Base-by-base conservation (phyloP, 1,140 invertebrate genomes). In the Battus philenor region DNA sequence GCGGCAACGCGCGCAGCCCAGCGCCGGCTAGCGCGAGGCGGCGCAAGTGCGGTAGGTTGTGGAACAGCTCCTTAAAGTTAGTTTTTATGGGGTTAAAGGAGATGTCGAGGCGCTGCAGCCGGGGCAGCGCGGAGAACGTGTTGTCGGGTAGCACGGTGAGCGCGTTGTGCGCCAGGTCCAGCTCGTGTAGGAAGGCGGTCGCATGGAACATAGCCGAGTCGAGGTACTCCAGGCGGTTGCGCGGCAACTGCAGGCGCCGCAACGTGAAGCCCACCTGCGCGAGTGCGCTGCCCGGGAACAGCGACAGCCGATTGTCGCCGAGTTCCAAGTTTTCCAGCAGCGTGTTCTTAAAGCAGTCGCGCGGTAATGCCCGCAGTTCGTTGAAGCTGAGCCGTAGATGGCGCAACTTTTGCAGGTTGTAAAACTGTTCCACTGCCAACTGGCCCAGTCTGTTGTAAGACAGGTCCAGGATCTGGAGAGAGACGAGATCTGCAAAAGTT, bases 51-150 rank as follows among this genome's bases (percentile, higher is more conserved):
- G 93, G 93, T 4, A 94, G 87, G 66, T 94, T 94, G 55, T 95
- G 91, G 47, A 95, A 94, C 0, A 95, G 87, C 71, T 95, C 94
- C 54, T 94, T 94, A 55, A 94, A 93, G 67, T 95, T 95, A 1
- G 93, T 91, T 45, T 93, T 89, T 4, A 88, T 83, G 0, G 88
- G 77, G 74, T 96, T 97, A 17, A 89, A 88, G 2, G 93, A 92
- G 0, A 97, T 80, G 65, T 96, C 93, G 13, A 97, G 71, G 29
- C 89, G 90, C 18, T 92, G 87, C 11, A 97, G 84, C 55, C 90
- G 90, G n/a, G 90, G 90, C 1, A 96, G 77, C 24, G 92, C 92
- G 0, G 91, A 91, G 57, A 96, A 95, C 0, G 94, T 93, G 62
- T 94, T 95, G 59, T 96, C 94, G 0, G 94, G 92, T 2, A 96